These are phyloP conservation scores for Caligus rogercresseyi DNA, from an alignment of 1,140 invertebrate genomes.

Conservation along the genomic window DNA sequence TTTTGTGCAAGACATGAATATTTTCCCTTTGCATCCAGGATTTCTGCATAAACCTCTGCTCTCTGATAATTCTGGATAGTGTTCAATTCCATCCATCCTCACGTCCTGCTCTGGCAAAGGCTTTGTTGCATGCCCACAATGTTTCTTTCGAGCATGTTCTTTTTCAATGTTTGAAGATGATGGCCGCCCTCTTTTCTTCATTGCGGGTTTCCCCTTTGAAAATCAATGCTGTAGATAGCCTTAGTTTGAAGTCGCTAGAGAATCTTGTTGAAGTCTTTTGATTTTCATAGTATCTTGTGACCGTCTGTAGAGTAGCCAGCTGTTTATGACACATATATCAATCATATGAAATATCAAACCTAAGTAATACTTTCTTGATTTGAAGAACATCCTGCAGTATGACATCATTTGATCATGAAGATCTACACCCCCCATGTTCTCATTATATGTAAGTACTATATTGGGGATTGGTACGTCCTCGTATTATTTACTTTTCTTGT, in stretches of 20 bases:
- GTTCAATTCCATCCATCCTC: conserved; percentile 5
- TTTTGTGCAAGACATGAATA: conserved; percentile 3
- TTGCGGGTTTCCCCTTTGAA: too few species aligned
- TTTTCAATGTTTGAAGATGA: too few species aligned
- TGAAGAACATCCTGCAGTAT: background rate
- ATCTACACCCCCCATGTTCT: conserved; percentile 13
- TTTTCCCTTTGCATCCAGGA: background rate
- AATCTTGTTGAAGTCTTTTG: too few species aligned
- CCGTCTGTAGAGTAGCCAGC: conserved; percentile 10
- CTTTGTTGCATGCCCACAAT: background rate
- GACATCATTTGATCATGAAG: conserved; percentile 8
- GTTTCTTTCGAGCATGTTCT: conserved; percentile 14
- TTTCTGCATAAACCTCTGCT: conserved; percentile 4
- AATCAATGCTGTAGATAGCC: too few species aligned
- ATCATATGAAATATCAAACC: conserved; percentile 10
- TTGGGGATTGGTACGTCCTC: background rate
- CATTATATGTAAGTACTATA: conserved; percentile 1
- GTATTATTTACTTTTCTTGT: background rate
- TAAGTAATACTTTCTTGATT: conserved; percentile 2
- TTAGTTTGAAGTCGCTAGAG: too few species aligned
- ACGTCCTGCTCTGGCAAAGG: conserved; percentile 2
- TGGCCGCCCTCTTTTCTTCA: too few species aligned
- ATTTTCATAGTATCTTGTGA: background rate
- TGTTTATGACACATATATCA: background rate
- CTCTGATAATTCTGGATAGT: background rate